A percentile compares a stretch with the other conserved stretches of the same genome.
phyloP scores from a whole-genome alignment of 2,797 vertebrate species.

The Pangasius larnaudii region DNA sequence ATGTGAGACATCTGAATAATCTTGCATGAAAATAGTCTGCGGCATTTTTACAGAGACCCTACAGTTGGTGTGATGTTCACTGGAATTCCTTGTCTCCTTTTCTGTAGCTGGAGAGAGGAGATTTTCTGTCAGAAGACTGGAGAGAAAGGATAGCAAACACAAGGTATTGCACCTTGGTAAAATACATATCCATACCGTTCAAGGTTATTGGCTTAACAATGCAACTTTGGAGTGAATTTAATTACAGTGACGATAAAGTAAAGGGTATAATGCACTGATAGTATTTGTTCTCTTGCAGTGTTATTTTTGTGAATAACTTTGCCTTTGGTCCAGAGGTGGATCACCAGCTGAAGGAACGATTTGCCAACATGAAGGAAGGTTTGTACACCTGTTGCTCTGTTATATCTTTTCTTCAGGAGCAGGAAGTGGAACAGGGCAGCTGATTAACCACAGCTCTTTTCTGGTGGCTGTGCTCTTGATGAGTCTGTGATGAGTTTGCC shows the following conservation, averaged over 20 bases:
- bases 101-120: slow-evolving; percentile 95
- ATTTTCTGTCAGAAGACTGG: slow-evolving; percentile 99
- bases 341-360: slow-evolving; percentile 99
- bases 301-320: slow-evolving; percentile 99
- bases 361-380: slow-evolving; percentile 99
- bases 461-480: not conserved
- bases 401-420: not conserved
- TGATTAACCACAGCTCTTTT: not conserved
- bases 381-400: slow-evolving; percentile 28
- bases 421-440: not conserved
- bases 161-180: slow-evolving; percentile 77
- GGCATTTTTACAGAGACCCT: not conserved
- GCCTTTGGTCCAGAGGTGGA: slow-evolving; percentile 99
- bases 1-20: not conserved
- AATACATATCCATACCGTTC: not conserved
- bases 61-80: not conserved
- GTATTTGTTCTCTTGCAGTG: slow-evolving; percentile 83
- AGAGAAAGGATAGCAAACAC: slow-evolving; percentile 97
- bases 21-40: no score
- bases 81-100: not conserved
- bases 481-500: no score
- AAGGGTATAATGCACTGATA: not conserved
- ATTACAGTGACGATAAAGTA: not conserved
- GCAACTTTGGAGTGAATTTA: not conserved
- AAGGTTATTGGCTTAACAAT: not conserved